Conservation (phyloP, 92 coral and sea anemone genomes). For the Phymanthus crucifer region DNA sequence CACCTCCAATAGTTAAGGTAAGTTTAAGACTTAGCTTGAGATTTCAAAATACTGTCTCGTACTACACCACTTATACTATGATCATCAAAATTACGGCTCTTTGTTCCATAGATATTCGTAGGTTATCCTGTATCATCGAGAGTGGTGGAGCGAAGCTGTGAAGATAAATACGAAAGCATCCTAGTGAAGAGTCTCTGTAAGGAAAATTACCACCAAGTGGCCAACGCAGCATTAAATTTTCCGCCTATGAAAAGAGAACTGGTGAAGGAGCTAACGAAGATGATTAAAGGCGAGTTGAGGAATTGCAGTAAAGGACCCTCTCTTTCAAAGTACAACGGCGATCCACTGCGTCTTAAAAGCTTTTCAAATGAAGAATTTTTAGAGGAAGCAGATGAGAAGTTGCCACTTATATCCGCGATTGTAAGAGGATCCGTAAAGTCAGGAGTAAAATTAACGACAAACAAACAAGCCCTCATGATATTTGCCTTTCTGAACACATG, state of each 20-base stretch:
- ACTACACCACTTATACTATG: too few relatives aligned
- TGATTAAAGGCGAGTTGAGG: constrained; percentile 25
- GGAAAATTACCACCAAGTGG: constrained; percentile 43
- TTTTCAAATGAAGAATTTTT: constrained; percentile 28
- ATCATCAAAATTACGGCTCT: background rate
- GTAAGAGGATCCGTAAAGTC: constrained; percentile 16
- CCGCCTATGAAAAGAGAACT: constrained; percentile 52
- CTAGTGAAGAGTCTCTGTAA: constrained; percentile 59
- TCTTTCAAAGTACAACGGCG: constrained; percentile 28
- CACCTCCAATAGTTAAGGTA: constrained; percentile 34
- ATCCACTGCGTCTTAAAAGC: constrained; percentile 35
- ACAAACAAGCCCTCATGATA: constrained; percentile 42
- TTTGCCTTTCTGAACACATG: constrained; percentile 52
- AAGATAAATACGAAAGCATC: constrained; percentile 52
- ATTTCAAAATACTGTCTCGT: background rate
- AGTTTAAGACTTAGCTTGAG: background rate
- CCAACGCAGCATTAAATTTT: constrained; percentile 41
- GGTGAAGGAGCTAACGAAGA: constrained; percentile 19
- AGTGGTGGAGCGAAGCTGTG: constrained; percentile 61
- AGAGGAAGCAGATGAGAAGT: constrained; percentile 31
- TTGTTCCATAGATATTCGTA: constrained; percentile 40
- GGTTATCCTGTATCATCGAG: constrained; percentile 51
- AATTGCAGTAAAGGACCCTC: constrained; percentile 27
- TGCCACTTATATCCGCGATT: constrained; percentile 27
- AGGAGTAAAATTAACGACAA: constrained; percentile 21